phyloP scores from a whole-genome alignment of 2,797 vertebrate species.

The Helostoma temminkii region DNA sequence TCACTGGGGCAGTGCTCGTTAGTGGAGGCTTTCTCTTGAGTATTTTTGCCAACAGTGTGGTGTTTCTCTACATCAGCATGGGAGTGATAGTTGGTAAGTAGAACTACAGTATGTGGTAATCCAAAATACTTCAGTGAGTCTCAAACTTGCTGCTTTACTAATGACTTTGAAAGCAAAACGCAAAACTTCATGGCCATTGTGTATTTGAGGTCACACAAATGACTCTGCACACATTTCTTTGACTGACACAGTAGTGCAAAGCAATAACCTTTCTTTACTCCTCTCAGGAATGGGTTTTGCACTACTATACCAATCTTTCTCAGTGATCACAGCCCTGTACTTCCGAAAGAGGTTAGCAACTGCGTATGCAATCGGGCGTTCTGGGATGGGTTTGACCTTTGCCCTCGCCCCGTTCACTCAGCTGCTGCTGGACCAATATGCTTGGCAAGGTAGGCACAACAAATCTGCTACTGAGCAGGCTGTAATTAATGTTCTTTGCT shows the following conservation, averaged over 20 bases:
- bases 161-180: not conserved
- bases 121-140: slow-evolving; percentile 1
- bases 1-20: slow-evolving; percentile 87
- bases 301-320: slow-evolving; percentile 90
- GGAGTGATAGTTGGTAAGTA: slow-evolving; percentile 91
- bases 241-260: not conserved
- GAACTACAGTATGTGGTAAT: not conserved
- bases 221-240: not conserved
- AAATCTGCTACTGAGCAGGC: not conserved
- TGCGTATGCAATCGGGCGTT: slow-evolving; percentile 89
- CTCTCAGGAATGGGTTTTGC: slow-evolving; percentile 89
- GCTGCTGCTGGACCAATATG: slow-evolving; percentile 89
- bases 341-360: slow-evolving; percentile 89
- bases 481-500: not conserved
- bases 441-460: slow-evolving; percentile 90
- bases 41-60: slow-evolving; percentile 87
- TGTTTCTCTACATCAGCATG: slow-evolving; percentile 94
- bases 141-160: not conserved
- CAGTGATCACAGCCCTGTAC: slow-evolving; percentile 88
- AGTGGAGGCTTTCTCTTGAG: slow-evolving; percentile 90
- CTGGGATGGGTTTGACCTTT: slow-evolving; percentile 95
- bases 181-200: not conserved
- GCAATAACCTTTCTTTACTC: slow-evolving; percentile 11
- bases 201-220: not conserved
- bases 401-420: slow-evolving; percentile 92